Conservation (phyloP, 2,888 invertebrate species). For the Galeruca laticollis region DNA sequence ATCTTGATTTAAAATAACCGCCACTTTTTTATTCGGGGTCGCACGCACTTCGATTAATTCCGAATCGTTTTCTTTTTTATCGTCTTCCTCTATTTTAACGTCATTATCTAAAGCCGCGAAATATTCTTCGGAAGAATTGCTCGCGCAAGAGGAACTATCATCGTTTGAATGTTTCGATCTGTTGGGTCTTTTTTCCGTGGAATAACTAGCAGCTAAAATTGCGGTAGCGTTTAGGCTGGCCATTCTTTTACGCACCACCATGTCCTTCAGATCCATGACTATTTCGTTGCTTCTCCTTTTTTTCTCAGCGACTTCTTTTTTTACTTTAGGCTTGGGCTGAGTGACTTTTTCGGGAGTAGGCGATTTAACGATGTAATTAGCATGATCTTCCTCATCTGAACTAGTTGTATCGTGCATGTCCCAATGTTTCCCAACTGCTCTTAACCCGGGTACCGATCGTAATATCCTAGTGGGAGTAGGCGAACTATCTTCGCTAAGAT, state of each 20-base stretch:
- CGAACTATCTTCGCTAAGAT: slow-evolving; percentile 36
- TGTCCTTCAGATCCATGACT: slow-evolving; percentile 86
- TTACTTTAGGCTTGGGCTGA: slow-evolving; percentile 63
- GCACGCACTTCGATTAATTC: slow-evolving; percentile 63
- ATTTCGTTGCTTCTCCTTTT: slow-evolving; percentile 74
- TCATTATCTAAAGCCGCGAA: slow-evolving; percentile 67
- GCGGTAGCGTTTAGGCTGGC: slow-evolving; percentile 92
- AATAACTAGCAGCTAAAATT: slow-evolving; percentile 89
- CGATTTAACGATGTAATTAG: slow-evolving; percentile 53
- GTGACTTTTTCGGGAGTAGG: slow-evolving; percentile 54
- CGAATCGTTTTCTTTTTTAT: slow-evolving; percentile 70
- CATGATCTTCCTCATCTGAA: slow-evolving; percentile 66
- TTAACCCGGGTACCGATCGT: slow-evolving; percentile 79
- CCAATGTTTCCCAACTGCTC: slow-evolving; percentile 87
- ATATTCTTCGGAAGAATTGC: slow-evolving; percentile 69
- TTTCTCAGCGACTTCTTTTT: slow-evolving; percentile 62
- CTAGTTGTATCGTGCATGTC: slow-evolving; percentile 81
- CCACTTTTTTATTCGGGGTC: slow-evolving; percentile 72
- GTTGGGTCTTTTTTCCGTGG: slow-evolving; percentile 72
- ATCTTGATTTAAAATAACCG: slow-evolving; percentile 87
- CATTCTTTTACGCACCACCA: slow-evolving; percentile 91
- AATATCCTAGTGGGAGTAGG: slow-evolving; percentile 70
- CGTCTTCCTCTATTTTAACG: slow-evolving; percentile 65
- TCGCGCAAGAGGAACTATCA: slow-evolving; percentile 64
- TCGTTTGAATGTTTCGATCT: slow-evolving; percentile 72